Evolutionary conservation across 2,797 vertebrate genomes (phyloP).

Genomic region (Sebastes flavidus): DNA sequence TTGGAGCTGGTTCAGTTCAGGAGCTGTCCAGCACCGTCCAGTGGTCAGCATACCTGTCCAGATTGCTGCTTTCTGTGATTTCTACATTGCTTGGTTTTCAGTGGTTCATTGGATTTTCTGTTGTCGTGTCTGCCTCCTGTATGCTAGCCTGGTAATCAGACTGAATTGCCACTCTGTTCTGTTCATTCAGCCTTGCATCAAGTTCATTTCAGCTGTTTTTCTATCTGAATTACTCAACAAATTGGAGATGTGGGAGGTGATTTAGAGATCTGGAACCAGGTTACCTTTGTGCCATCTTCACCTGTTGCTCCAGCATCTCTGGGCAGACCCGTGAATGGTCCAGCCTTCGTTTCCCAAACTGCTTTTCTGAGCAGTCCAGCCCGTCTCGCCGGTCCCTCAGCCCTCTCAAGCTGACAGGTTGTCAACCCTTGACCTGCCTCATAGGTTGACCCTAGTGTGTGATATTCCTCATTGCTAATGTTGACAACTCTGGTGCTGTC

Average conservation of each 20-base stretch:
- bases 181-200: too few species aligned
- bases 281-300: not conserved
- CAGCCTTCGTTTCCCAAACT: not conserved
- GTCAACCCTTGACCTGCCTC: too few species aligned
- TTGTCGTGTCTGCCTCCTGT: too few species aligned
- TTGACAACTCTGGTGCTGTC: too few species aligned
- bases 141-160: too few species aligned
- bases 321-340: not conserved
- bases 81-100: too few species aligned
- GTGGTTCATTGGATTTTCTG: too few species aligned
- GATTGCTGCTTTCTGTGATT: not conserved
- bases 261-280: not conserved
- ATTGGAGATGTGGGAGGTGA: not conserved
- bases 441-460: too few species aligned
- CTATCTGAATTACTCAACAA: not conserved
- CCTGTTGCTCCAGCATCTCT: not conserved
- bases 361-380: not conserved
- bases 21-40: not conserved
- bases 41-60: not conserved
- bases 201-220: too few species aligned
- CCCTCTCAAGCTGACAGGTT: too few species aligned
- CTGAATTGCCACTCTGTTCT: too few species aligned
- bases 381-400: rapidly evolving
- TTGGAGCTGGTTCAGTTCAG: not conserved
- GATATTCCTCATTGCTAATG: too few species aligned